These are phyloP conservation scores for Plagodis dolabraria DNA, from an alignment of 2,888 invertebrate species.

Conservation along the genomic window DNA sequence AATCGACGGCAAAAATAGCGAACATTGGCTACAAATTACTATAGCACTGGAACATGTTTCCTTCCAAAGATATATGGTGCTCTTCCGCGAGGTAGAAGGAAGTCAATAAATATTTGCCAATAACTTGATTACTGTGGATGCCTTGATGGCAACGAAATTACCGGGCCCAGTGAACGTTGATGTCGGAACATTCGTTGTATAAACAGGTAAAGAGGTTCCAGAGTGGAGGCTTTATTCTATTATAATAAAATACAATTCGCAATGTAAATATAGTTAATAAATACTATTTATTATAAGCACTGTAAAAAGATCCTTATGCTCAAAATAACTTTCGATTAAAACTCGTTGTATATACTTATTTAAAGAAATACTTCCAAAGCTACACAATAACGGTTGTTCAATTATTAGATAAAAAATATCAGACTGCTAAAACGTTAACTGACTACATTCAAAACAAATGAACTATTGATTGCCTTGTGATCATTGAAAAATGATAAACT, in stretches of 20 bases:
- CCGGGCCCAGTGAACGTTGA: constrained; percentile 40
- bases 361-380: too few species aligned
- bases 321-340: too few species aligned
- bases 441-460: too few species aligned
- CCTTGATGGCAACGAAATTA: constrained; percentile 50
- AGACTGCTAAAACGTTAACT: too few species aligned
- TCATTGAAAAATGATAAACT: too few species aligned
- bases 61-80: constrained; percentile 50
- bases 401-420: too few species aligned
- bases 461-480: too few species aligned
- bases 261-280: too few species aligned
- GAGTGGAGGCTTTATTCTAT: not conserved
- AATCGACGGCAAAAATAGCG: constrained; percentile 55
- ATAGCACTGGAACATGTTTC: constrained; percentile 52
- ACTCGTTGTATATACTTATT: too few species aligned
- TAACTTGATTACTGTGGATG: constrained; percentile 57
- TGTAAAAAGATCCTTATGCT: too few species aligned
- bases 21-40: constrained; percentile 55
- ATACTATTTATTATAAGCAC: too few species aligned
- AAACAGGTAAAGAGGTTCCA: constrained; percentile 21
- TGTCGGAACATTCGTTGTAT: constrained; percentile 33
- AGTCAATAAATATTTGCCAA: constrained; percentile 58
- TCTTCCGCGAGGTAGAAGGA: constrained; percentile 41
- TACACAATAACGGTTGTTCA: too few species aligned
- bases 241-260: not conserved